Percentiles rank a stretch among this genome's conserved stretches.
phyloP scores from a whole-genome alignment of 2,888 invertebrate genomes.

The Sepiola atlantica region DNA sequence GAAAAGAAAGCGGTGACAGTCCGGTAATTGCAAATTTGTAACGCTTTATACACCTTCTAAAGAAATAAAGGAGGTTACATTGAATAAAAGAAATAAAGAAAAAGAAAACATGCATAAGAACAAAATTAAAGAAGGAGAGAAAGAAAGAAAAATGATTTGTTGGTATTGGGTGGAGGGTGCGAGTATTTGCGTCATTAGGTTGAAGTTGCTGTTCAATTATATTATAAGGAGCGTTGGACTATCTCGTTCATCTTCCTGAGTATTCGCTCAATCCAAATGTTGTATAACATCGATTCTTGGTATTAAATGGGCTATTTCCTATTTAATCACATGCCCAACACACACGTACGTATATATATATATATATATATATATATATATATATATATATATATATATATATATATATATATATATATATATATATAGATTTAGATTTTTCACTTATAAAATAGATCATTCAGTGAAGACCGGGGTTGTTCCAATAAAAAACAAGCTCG shows the following conservation, averaged over 20 bases:
- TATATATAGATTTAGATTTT: too few species aligned
- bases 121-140: background rate
- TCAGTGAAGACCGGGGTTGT: too few species aligned
- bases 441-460: too few species aligned
- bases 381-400: too few species aligned
- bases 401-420: too few species aligned
- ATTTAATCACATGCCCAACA: too few species aligned
- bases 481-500: too few species aligned
- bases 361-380: background rate
- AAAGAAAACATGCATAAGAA: background rate
- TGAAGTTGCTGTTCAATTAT: background rate
- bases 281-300: too few species aligned
- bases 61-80: conserved; percentile 8
- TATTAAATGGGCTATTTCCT: too few species aligned
- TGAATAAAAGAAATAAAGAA: background rate
- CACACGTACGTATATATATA: background rate
- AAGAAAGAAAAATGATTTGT: background rate
- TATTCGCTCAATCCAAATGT: too few species aligned
- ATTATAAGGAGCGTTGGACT: too few species aligned
- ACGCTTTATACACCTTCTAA: conserved; percentile 32
- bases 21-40: background rate
- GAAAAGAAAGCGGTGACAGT: conserved; percentile 32
- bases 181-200: background rate
- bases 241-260: too few species aligned
- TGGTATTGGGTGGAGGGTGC: background rate